These are phyloP conservation scores for Hybognathus amarus DNA, from an alignment of 2,797 vertebrate genomes.

Conservation along the genomic window DNA sequence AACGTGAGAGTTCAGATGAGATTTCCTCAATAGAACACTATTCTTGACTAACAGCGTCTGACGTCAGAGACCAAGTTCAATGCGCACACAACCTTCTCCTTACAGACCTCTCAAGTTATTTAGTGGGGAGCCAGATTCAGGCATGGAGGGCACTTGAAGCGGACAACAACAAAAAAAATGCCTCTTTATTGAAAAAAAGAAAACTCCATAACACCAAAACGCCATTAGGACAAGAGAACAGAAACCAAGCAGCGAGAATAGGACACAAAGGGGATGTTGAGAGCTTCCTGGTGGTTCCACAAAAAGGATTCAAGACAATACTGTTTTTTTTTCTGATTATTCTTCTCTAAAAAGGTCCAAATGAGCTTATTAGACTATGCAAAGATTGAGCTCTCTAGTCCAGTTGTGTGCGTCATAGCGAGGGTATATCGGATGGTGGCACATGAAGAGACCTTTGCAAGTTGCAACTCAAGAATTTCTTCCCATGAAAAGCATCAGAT, in stretches of 20 bases:
- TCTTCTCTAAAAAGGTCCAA: background rate
- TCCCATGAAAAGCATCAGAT: conserved; percentile 4
- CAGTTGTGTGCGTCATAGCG: conserved; percentile 29
- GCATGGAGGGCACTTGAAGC: conserved; percentile 31
- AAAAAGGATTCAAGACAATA: conserved; percentile 16
- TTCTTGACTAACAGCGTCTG: background rate
- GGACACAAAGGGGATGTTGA: conserved; percentile 7
- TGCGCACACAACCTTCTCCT: background rate
- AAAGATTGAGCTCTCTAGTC: background rate
- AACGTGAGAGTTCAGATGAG: conserved; percentile 13
- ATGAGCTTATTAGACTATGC: conserved; percentile 22
- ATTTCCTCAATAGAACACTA: background rate
- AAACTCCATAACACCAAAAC: background rate
- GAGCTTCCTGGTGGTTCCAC: background rate
- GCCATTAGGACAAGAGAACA: background rate
- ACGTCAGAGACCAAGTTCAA: conserved; percentile 41
- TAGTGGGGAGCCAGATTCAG: background rate
- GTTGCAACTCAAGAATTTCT: background rate
- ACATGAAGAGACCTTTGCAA: conserved; percentile 18
- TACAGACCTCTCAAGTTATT: conserved; percentile 7
- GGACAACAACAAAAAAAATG: conserved; percentile 10
- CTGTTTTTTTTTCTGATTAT: conserved; percentile 1
- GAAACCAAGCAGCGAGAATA: conserved; percentile 2
- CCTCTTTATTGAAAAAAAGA: conserved; percentile 18
- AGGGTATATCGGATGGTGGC: conserved; percentile 8